Evolutionary conservation across 2,888 invertebrate genomes (phyloP), one percentile per base, ranked within the genome.

Genomic region (Amphipoea lucens): DNA sequence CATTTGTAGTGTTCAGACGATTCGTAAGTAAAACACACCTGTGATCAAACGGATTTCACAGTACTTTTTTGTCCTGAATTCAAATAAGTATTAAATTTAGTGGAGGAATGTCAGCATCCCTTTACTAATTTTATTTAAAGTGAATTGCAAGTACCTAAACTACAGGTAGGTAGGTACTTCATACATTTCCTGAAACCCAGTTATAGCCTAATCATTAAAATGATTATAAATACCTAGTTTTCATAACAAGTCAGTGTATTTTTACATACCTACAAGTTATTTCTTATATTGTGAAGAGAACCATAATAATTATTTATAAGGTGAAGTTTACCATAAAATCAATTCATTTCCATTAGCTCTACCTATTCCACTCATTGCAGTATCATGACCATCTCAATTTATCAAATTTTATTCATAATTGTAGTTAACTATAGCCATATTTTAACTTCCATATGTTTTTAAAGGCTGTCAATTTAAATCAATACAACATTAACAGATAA

Each of bases 401-500:
- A 23, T n/a, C 12, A 62, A 68, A 68, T 63, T 1, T n/a, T 42
- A 36, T 57, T 36, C 20, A 7, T 54, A 63, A 36, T 23, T 17
- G 23, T 20, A 72, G 6, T 6, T n/a, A 5, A 5, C 36, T 9
- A 36, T 14, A 29, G n/a, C 23, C 14, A 75, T 4, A 36, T n/a
- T 76, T 67, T 40, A 20, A 42, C n/a, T 42, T 23, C 45, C 11
- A 1, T 60, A 20, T 57, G 5, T 66, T 29, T 66, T n/a, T 14
- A 74, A 5, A n/a, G 1, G 40, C 23, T 54, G 23, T 29, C 12
- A 45, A 48, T 29, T 14, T 48, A 54, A 78, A 72, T 65, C 5
- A 67, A 29, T 48, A 65, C 42, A 70, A 51, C 9, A 48, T 79
- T 78, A 70, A 73, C 88, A 91, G 90, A 79, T 76, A 78, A 76